Conservation (phyloP, 2,888 invertebrate genomes). For the Drosophila kuntzei region DNA sequence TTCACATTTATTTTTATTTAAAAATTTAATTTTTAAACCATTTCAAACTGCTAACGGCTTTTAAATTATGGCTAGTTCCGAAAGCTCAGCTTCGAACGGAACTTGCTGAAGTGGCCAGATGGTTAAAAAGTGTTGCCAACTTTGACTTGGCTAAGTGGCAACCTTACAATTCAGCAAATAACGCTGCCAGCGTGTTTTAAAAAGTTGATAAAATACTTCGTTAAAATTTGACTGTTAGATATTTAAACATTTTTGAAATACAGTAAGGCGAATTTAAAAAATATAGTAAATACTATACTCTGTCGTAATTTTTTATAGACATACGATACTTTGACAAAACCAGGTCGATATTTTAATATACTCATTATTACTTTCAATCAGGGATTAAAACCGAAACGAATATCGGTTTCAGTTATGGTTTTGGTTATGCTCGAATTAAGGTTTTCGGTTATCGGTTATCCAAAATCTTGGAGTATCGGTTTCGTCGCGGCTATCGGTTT, state of each 20-base stretch:
- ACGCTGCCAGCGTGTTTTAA: slow-evolving; percentile 22
- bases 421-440: too few relatives aligned
- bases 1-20: not conserved
- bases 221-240: not conserved
- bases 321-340: too few relatives aligned
- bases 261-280: too few relatives aligned
- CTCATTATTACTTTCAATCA: too few relatives aligned
- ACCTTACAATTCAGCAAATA: fast-evolving
- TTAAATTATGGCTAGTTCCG: not conserved
- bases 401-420: too few relatives aligned
- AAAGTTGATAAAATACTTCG: not conserved
- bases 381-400: too few relatives aligned
- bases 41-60: slow-evolving; percentile 5
- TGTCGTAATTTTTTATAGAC: too few relatives aligned
- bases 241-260: not conserved
- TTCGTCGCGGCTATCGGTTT: too few relatives aligned
- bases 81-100: slow-evolving; percentile 2
- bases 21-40: not conserved
- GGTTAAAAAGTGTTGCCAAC: not conserved
- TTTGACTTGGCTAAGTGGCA: slow-evolving; percentile 18
- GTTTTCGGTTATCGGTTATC: too few relatives aligned
- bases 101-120: slow-evolving; percentile 25
- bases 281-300: too few relatives aligned
- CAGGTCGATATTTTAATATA: too few relatives aligned
- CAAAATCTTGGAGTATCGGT: too few relatives aligned